Evolutionary conservation across 2,113 vertebrate genomes (phyloP), one percentile per base, ranked within the genome.

Genomic region (Acinonyx jubatus): DNA sequence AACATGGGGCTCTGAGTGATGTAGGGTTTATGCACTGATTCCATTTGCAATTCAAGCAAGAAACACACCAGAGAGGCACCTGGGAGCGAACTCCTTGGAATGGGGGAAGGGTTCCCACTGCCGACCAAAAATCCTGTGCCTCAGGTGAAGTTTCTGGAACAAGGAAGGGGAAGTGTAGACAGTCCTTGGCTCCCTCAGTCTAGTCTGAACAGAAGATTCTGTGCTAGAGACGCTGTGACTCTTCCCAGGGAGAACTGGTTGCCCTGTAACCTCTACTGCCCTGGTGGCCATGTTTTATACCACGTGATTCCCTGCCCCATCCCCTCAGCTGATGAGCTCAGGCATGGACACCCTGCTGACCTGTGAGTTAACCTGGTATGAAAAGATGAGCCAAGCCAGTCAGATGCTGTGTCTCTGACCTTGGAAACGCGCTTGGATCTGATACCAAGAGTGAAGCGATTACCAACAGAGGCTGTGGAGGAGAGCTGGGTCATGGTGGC

Each of bases 41-140:
- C 97, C 76, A 97, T 98, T 98, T 98, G 95, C 94, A 97, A 97
- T 97, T 98, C 91, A 98, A 98, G 96, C 81, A 93, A 98, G 96
- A 80, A 96, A 57, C 65, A 83, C 91, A 83, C 52, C 89, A 97
- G 80, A 96, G 81, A 90, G 96, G 91, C 90, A 94, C 97, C 96
- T 95, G 92, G 82, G 97, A 94, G 61, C 71, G 82, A n/a, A 69
- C 71, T 96, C 86, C 73, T 81, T 36, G 89, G 83, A 52, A 65
- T 21, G 93, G 73, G 76, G 96, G 91, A 83, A 68, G 96, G 94
- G 69, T 55, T 92, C 79, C 80, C 69, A n/a, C 12, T 1, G 41
- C 57, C 91, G 94, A 10, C 74, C 52, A 41, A 85, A 91, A 91
- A 66, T 1, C 66, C 41, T 41, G 13, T 8, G 71, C 33, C 68